Base-by-base conservation (phyloP, 2,113 vertebrate genomes). In the Panthera leo region DNA sequence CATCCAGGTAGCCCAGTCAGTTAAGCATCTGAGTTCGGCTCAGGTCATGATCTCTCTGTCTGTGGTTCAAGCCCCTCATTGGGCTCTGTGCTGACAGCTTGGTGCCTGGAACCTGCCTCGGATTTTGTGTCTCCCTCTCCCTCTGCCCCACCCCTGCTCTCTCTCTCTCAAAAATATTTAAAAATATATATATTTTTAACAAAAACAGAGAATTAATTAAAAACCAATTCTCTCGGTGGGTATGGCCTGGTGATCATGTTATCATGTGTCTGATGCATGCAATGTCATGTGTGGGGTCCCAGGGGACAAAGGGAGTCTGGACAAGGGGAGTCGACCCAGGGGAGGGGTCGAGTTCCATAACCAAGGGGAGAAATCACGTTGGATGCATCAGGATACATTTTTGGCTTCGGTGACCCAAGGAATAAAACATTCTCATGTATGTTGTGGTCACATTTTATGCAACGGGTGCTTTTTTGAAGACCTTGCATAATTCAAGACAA, bases 361-460 rank as follows among this genome's bases (percentile, higher is more conserved):
- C 7, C 68, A 42, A 19, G 39, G 27, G 31, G 34, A 51, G 65
- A 45, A 86, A 36, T 48, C 53, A 11, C 8, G 14, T 5, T 63
- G 51, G 89, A 51, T 70, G 29, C 61, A 21, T 79, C 53, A 70
- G 84, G n/a, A 7, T 25, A 48, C 79, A 48, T 93, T 96, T 89
- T 29, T 88, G 96, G 36, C 65, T 95, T 91, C 31, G 25, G 16
- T n/a, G 51, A 29, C 29, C 45, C 2, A 9, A 97, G 39, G 48
- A 79, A 45, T 93, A 39, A 92, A 92, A 67, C 90, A 87, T 85
- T 75, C 70, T 88, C 70, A 19, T 82, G 12, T 71, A 78, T 18
- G 55, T n/a, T 8, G 9, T 76, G 61, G 42, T 85, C 89, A 89
- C 68, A 78, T 97, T 94, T 97, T 95, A 97, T 73, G 61, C 34